Conservation (phyloP, 2,888 invertebrate species). For the Scaptodrosophila latifasciaeformis region DNA sequence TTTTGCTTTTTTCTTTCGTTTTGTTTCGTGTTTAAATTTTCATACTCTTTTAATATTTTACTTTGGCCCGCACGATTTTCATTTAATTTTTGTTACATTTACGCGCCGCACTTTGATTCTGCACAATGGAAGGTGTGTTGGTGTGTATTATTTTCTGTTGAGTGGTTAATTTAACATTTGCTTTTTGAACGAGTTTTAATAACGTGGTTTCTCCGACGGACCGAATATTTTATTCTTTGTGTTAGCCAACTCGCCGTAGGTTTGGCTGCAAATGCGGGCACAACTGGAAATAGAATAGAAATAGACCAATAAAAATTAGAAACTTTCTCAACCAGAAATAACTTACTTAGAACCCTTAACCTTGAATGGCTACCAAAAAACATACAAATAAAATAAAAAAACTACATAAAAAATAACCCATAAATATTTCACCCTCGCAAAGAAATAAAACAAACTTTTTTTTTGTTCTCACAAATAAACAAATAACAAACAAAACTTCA, state of each 20-base stretch:
- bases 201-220: slow-evolving; percentile 1
- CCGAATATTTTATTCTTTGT: too few species aligned
- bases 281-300: slow-evolving; percentile 9
- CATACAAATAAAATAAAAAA: slow-evolving; percentile 5
- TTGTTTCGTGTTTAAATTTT: slow-evolving; percentile 33
- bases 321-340: too few species aligned
- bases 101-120: background rate
- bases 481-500: slow-evolving; percentile 39
- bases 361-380: too few species aligned
- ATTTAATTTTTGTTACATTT: slow-evolving; percentile 37
- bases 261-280: slow-evolving; percentile 23
- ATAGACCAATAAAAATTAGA: too few species aligned
- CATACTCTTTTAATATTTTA: slow-evolving; percentile 43
- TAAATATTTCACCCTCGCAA: slow-evolving; percentile 24
- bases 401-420: slow-evolving; percentile 16
- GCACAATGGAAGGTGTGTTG: background rate
- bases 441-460: slow-evolving; percentile 32
- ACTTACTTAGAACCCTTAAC: too few species aligned
- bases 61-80: slow-evolving; percentile 45
- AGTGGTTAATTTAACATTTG: slow-evolving; percentile 19
- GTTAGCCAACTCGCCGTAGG: too few species aligned
- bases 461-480: slow-evolving; percentile 16
- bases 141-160: background rate
- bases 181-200: slow-evolving; percentile 31
- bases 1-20: slow-evolving; percentile 17